Evolutionary conservation across 1,140 invertebrate genomes (phyloP).

Genomic region (Aphelenchoides besseyi): DNA sequence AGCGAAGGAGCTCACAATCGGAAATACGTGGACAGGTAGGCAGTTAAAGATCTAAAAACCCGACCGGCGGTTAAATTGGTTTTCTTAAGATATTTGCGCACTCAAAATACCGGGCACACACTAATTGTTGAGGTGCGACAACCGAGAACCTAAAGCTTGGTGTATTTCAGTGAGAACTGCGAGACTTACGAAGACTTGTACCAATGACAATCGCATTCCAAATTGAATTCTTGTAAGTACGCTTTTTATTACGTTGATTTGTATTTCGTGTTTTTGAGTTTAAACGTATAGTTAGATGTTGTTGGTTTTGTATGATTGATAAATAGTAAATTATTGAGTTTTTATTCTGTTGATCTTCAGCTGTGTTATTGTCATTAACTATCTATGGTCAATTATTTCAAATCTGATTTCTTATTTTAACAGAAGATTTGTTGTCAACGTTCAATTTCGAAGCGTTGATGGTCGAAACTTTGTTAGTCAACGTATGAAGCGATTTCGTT

Average conservation of each 20-base stretch:
- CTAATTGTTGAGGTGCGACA: constrained; percentile 1
- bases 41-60: not conserved
- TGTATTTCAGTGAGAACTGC: constrained; percentile 1
- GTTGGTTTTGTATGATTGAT: not conserved
- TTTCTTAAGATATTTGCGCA: constrained; percentile 5
- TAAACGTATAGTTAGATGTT: not conserved
- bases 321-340: not conserved
- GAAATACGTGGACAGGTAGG: constrained; percentile 30
- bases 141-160: not conserved
- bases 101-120: not conserved
- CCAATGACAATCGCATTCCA: not conserved
- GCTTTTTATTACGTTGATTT: not conserved
- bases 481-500: not conserved
- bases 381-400: not conserved
- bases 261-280: not conserved
- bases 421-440: not conserved
- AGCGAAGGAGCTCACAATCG: constrained; percentile 21
- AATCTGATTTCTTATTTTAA: not conserved
- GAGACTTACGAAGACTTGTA: constrained; percentile 8
- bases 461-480: not conserved
- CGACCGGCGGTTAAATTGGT: not conserved
- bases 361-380: not conserved
- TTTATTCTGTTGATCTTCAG: not conserved
- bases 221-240: not conserved
- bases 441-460: not conserved